Base-by-base conservation (phyloP, 2,888 invertebrate species). In the Apotomis turbidana region DNA sequence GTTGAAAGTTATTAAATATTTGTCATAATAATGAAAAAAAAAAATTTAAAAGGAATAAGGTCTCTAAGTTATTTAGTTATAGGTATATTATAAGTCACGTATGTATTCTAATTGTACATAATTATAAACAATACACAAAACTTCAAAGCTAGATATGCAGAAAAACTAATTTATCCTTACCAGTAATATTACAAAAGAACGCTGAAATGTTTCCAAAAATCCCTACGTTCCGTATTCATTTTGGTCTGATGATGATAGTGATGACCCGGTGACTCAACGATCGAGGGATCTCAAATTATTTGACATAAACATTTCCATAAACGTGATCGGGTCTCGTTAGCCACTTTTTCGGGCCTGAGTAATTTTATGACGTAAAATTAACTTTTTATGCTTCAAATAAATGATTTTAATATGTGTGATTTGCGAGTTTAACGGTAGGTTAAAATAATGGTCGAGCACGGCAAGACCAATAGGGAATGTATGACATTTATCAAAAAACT, bases 341-440 rank as follows among this genome's bases (percentile, higher is more conserved):
- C 81, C 76, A 83, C 83, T 84, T 85, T 87, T 89, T 83, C 77
- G 83, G 82, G 74, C 72, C 80, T 85, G 85, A 86, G 78, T 84
- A 80, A 80, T 68, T 79, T 78, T 81, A 81, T 80, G 76, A 81
- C 80, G 83, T 81, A 78, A 80, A 81, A 83, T 80, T 80, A 74
- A 78, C 76, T 80, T 78, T 77, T 84, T 81, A 80, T 80, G 76
- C 76, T 74, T 76, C 79, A 76, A 79, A 79, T 80, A 78, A 79
- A 77, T 76, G 77, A 75, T 51, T 71, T 55, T 27, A 41, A 57
- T 27, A 27, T 27, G n/a, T 8, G 27, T 58, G 44, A 13, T 62
- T 41, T 60, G 9, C 1, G 41, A 15, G 51, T 59, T 44, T 59
- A 58, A 61, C 38, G 52, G 13, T 71, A 46, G 52, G 15, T 54